Conservation (phyloP, 2,888 invertebrate species). For the Tryphoninae sp. region DNA sequence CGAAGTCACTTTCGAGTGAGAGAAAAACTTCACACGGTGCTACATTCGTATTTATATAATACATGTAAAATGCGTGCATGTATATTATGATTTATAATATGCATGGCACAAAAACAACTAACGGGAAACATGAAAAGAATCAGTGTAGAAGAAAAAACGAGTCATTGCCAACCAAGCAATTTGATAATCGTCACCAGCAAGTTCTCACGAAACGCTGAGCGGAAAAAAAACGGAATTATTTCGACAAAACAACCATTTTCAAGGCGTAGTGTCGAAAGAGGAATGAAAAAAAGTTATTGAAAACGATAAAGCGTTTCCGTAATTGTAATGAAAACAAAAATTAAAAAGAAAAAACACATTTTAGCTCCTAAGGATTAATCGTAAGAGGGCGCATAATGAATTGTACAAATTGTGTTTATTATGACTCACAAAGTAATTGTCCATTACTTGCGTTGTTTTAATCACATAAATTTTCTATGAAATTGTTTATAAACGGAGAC, state of each 20-base stretch:
- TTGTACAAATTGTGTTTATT: slow-evolving; percentile 80
- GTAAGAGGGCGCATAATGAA: slow-evolving; percentile 77
- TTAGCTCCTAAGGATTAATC: slow-evolving; percentile 44
- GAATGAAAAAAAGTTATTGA: not conserved
- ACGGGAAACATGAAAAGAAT: slow-evolving; percentile 16
- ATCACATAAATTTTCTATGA: slow-evolving; percentile 80
- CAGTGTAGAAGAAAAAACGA: slow-evolving; percentile 32
- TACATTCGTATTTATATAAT: slow-evolving; percentile 56
- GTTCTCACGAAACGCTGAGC: slow-evolving; percentile 12
- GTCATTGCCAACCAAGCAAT: slow-evolving; percentile 37
- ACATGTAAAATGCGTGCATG: slow-evolving; percentile 27
- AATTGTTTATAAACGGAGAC: slow-evolving; percentile 78
- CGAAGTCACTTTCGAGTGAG: not conserved
- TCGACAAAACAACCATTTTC: too few species aligned
- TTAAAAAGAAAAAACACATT: slow-evolving; percentile 17
- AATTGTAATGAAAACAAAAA: slow-evolving; percentile 16
- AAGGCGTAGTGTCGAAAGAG: not conserved
- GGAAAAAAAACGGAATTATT: not conserved
- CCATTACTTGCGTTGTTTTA: slow-evolving; percentile 78
- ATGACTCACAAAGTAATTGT: slow-evolving; percentile 76
- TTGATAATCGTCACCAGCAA: slow-evolving; percentile 54
- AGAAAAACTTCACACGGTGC: slow-evolving; percentile 49
- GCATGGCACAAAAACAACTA: slow-evolving; percentile 40
- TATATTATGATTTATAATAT: slow-evolving; percentile 31
- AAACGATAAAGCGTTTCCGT: slow-evolving; percentile 22